These are phyloP conservation scores for Neelides folsomi DNA, from an alignment of 2,888 invertebrate species.

Conservation along the genomic window DNA sequence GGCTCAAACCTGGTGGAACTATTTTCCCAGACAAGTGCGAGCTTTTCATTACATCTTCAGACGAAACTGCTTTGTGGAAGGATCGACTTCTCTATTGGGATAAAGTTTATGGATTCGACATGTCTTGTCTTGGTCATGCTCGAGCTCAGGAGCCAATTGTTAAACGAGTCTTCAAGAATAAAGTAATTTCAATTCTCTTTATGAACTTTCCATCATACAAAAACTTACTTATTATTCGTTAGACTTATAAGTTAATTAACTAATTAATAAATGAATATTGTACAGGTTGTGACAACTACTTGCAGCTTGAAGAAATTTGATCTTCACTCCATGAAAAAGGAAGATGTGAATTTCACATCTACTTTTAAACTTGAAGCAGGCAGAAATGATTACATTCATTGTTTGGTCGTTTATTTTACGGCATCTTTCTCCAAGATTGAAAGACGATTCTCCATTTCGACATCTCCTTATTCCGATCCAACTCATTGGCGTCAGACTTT, in stretches of 20 bases:
- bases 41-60: slow-evolving; percentile 81
- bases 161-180: slow-evolving; percentile 98
- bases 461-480: slow-evolving; percentile 92
- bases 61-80: slow-evolving; percentile 96
- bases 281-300: slow-evolving; percentile 83
- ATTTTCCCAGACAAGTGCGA: slow-evolving; percentile 88
- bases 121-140: slow-evolving; percentile 95
- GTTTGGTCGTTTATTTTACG: slow-evolving; percentile 96
- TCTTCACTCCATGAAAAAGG: slow-evolving; percentile 91
- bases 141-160: slow-evolving; percentile 97
- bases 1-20: slow-evolving; percentile 82
- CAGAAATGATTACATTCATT: slow-evolving; percentile 93
- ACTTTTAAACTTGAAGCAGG: slow-evolving; percentile 64
- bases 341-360: slow-evolving; percentile 81
- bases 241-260: background rate
- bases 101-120: slow-evolving; percentile 98
- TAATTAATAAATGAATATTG: background rate
- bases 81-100: slow-evolving; percentile 99
- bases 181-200: slow-evolving; percentile 37
- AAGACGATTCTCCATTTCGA: slow-evolving; percentile 95
- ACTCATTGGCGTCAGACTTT: slow-evolving; percentile 99
- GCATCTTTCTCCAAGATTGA: slow-evolving; percentile 99
- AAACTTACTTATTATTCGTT: background rate
- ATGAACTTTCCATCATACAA: too few relatives aligned
- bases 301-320: slow-evolving; percentile 94